These are phyloP conservation scores for Erythrocebus patas DNA, from an alignment of 2,113 vertebrate genomes.

Conservation along the genomic window DNA sequence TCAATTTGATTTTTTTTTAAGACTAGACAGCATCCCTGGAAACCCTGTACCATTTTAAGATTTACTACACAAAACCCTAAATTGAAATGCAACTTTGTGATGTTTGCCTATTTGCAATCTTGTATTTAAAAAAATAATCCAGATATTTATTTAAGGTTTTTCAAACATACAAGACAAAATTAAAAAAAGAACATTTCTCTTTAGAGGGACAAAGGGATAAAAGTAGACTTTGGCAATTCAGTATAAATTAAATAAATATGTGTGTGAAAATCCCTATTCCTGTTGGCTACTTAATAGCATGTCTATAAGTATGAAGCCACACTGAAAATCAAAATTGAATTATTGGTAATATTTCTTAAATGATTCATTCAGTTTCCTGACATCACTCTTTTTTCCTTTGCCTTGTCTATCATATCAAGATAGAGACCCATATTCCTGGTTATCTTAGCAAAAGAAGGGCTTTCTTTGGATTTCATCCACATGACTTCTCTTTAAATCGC, in stretches of 20 bases:
- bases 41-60: neutral
- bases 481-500: neutral
- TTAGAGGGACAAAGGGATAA: neutral
- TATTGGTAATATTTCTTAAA: neutral
- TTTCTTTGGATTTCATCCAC: neutral
- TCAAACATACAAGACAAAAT: neutral
- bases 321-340: constrained; percentile 7
- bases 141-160: constrained; percentile 8
- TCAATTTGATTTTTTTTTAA: neutral
- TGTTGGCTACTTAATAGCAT: neutral
- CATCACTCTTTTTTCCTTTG: neutral
- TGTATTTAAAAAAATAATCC: neutral
- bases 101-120: constrained; percentile 25
- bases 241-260: constrained; percentile 14
- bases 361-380: neutral
- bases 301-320: neutral
- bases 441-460: neutral
- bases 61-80: constrained; percentile 3
- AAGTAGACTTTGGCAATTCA: neutral
- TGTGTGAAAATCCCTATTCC: neutral
- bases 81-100: constrained; percentile 24
- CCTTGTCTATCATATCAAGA: neutral
- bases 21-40: neutral
- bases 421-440: neutral
- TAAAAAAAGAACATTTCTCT: neutral